Conservation (phyloP, 1,140 invertebrate species). For the Drosophila kikkawai region DNA sequence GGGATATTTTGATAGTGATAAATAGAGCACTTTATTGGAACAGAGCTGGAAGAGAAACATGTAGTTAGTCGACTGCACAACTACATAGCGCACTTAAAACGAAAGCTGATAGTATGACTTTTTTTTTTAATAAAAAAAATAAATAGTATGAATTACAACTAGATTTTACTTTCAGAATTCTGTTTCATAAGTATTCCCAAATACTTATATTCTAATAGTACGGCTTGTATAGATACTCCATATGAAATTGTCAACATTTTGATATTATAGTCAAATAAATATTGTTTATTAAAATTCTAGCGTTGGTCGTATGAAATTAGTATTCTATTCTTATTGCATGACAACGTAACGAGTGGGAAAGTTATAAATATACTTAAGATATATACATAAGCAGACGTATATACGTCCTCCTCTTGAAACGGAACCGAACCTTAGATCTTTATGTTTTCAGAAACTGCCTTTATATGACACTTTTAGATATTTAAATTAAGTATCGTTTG, state of each 20-base stretch:
- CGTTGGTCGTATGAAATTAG: neutral
- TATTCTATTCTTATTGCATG: neutral
- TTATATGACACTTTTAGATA: neutral
- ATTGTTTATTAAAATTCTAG: no score
- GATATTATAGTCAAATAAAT: neutral
- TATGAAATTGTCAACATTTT: neutral
- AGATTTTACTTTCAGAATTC: neutral
- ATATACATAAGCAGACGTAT: neutral
- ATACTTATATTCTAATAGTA: neutral
- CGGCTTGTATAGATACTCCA: neutral
- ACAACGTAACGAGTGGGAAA: neutral
- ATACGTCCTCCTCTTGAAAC: neutral
- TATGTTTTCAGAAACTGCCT: neutral
- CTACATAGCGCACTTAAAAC: no score
- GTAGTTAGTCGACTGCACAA: neutral
- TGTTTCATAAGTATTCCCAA: neutral
- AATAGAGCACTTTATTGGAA: constrained; percentile 1
- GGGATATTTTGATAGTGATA: constrained; percentile 15
- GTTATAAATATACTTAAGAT: neutral
- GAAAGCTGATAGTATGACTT: neutral
- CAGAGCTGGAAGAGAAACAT: constrained; percentile 2
- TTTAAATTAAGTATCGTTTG: neutral
- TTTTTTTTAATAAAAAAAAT: no score
- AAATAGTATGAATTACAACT: neutral
- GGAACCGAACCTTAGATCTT: neutral